Base-by-base conservation (phyloP, 2,113 vertebrate species). In the Hippocampus guttulatus region DNA sequence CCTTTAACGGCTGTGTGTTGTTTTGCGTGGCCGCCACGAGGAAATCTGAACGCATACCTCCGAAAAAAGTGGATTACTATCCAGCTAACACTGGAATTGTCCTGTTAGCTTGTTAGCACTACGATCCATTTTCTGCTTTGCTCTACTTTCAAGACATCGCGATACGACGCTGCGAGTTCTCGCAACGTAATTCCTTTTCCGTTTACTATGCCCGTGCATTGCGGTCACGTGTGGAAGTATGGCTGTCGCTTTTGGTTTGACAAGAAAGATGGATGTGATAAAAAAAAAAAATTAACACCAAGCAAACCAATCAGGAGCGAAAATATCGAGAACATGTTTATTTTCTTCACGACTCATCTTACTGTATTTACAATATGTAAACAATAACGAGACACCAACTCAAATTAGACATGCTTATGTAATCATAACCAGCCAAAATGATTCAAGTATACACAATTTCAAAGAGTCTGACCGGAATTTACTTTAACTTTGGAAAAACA, bases 281-380 rank as follows among this genome's bases (percentile, higher is more conserved):
- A 12, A 41, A 27, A 27, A 27, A 27, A 30, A 30, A 3, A 2
- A 12, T 67, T 2, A 60, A n/a, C 38, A 38, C 1, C 58, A 47
- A 69, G n/a, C 4, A 54, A 68, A 51, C 11, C 18, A 43, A 52
- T 20, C 8, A 65, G 20, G 14, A 58, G 33, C 16, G 23, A 64
- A 43, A 52, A 57, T 85, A 66, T 75, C 61, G 69, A 79, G 78
- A 75, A 67, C 71, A 43, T 54, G 78, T 88, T 88, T 81, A 75
- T 82, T 85, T 71, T 77, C 73, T 83, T 85, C 86, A 87, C 20
- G 38, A 83, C 71, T 85, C 82, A 81, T 85, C 89, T 90, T 88
- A 88, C 80, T 87, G 70, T 91, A 91, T 92, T 80, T 92, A 92
- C 91, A 93, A 82, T 88, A 90, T 91, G 88, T 93, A 92, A 92